Evolutionary conservation across 2,797 vertebrate species (phyloP), one percentile per base, ranked within the genome.

Genomic region (Spondyliosoma cantharus): DNA sequence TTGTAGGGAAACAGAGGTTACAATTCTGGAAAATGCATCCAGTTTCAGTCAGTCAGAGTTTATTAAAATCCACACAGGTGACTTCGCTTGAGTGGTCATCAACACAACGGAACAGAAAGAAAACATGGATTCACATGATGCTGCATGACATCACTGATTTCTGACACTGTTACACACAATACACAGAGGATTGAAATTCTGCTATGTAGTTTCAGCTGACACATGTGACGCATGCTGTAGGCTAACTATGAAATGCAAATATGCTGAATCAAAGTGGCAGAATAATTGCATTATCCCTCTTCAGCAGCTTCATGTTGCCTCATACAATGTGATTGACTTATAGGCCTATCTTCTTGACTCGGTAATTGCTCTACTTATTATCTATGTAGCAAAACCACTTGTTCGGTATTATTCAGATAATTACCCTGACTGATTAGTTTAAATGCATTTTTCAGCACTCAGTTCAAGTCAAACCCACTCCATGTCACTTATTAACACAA

Each of bases 361-460:
- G 20, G 60, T 78, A 83, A 86, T 85, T 76, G 64, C 84, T 83
- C 57, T 66, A 83, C 54, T 61, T 58, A 78, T 81, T 74, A 85
- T 81, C 74, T 73, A 76, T 37, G 37, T 45, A 61, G 48, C 54
- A 67, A 70, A 71, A 81, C 69, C 74, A 87, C 79, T 82, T 75
- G 73, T 78, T 81, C 75, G 42, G 45, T 54, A 61, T 84, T 84
- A 73, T 74, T 80, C 70, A 83, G 69, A 74, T 73, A 86, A 87
- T 79, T 75, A 72, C 45, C 66, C 73, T 56, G 71, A 78, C 59
- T 76, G 73, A 88, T 90, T 80, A 80, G 85, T 79, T 74, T 25
- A 73, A 82, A 83, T 79, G 77, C 81, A 67, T 84, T 87, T 81
- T 48, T 69, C 60, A 85, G 24, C 77, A 76, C 71, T 80, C 59